These are phyloP conservation scores for Microctenopoma stevenorrisi DNA, from an alignment of 2,797 vertebrate genomes.

Conservation along the genomic window DNA sequence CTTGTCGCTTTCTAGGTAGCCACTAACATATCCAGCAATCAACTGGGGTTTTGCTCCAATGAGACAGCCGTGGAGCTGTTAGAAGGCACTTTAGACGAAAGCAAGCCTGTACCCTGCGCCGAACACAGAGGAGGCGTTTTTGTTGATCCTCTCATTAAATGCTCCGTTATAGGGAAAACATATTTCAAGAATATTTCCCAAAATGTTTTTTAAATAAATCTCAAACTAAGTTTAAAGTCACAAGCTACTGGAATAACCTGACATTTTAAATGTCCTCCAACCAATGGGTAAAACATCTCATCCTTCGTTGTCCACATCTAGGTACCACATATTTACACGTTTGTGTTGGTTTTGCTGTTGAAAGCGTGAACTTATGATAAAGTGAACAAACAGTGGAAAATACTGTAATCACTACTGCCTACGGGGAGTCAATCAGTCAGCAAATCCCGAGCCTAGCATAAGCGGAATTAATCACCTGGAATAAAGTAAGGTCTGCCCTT, in stretches of 20 bases:
- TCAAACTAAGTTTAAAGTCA: neutral
- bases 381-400: slow-evolving; percentile 48
- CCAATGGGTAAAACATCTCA: neutral
- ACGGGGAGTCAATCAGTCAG: slow-evolving; percentile 57
- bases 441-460: slow-evolving; percentile 33
- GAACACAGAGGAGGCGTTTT: neutral
- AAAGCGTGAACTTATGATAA: slow-evolving; percentile 27
- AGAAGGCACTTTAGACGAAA: no score
- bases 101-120: neutral
- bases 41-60: neutral
- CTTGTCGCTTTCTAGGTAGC: no score
- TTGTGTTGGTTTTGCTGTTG: slow-evolving; percentile 16
- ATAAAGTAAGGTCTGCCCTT: slow-evolving; percentile 61
- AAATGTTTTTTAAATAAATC: neutral
- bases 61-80: neutral
- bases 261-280: slow-evolving; percentile 1
- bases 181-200: neutral
- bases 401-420: slow-evolving; percentile 49
- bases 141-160: neutral
- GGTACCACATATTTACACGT: slow-evolving; percentile 20
- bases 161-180: neutral
- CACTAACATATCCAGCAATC: neutral
- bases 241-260: neutral
- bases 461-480: slow-evolving; percentile 63
- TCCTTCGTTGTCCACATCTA: slow-evolving; percentile 9